Conservation (phyloP, 37 sponge, comb jelly and placozoan species). For the Oopsacas minuta region DNA sequence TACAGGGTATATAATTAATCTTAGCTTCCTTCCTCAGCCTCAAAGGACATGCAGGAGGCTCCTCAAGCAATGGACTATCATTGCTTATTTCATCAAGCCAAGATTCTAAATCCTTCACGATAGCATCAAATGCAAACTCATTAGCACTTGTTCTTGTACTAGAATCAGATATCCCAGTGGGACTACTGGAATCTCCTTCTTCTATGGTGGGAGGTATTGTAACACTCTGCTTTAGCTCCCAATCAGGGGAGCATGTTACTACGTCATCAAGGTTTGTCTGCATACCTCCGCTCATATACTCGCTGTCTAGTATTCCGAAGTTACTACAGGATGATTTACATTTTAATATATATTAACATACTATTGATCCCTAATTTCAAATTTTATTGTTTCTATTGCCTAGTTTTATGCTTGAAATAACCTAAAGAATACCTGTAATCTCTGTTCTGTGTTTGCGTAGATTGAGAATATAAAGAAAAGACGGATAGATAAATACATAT, state of each 20-base stretch:
- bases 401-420: too few species aligned
- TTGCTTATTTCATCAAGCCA: constrained; percentile 1
- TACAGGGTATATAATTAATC: not conserved
- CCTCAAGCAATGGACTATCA: not conserved
- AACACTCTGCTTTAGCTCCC: not conserved
- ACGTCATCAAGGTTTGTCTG: constrained; percentile 10
- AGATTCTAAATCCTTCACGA: not conserved
- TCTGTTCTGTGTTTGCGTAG: not conserved
- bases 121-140: not conserved
- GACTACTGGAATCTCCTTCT: not conserved
- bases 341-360: too few species aligned
- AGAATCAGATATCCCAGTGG: not conserved
- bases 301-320: not conserved
- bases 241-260: not conserved
- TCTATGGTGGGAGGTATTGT: not conserved
- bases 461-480: not conserved
- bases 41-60: not conserved
- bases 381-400: too few species aligned
- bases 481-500: not conserved
- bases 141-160: not conserved
- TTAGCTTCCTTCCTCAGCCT: not conserved
- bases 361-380: too few species aligned
- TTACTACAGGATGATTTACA: not conserved
- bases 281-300: not conserved
- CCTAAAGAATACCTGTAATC: constrained; percentile 1